Conservation (phyloP, 2,113 vertebrate species). For the Euleptes europaea region DNA sequence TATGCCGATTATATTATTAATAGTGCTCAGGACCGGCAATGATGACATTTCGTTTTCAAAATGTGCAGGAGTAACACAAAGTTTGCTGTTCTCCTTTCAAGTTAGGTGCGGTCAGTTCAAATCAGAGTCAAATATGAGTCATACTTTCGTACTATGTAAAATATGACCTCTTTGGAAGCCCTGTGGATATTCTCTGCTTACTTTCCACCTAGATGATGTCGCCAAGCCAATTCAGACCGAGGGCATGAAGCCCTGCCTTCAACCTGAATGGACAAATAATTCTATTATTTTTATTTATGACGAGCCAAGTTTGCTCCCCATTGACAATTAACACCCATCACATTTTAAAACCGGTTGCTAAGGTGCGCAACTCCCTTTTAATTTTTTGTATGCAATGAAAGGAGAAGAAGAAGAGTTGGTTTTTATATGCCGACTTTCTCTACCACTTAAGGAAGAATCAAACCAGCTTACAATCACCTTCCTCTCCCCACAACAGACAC, state of each 20-base stretch:
- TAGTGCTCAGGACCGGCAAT: neutral
- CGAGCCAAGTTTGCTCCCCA: no score
- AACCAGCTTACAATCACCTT: no score
- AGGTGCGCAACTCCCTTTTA: no score
- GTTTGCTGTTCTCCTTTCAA: neutral
- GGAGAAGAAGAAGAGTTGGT: no score
- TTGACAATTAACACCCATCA: no score
- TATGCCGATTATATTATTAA: neutral
- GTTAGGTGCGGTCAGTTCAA: neutral
- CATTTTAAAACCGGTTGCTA: no score
- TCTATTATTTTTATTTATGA: neutral
- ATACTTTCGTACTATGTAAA: neutral
- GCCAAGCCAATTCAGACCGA: neutral
- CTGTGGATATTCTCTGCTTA: no score
- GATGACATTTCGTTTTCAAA: neutral
- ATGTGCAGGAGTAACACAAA: neutral
- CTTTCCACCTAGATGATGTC: neutral
- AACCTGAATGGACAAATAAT: neutral
- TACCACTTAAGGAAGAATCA: no score
- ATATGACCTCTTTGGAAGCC: neutral
- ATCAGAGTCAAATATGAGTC: neutral
- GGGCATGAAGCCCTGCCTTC: neutral
- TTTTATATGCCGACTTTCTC: no score
- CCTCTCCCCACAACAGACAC: no score
- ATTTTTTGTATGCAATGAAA: no score